These are phyloP conservation scores for Heliangelus exortis DNA, from an alignment of 2,797 vertebrate genomes.

Conservation along the genomic window DNA sequence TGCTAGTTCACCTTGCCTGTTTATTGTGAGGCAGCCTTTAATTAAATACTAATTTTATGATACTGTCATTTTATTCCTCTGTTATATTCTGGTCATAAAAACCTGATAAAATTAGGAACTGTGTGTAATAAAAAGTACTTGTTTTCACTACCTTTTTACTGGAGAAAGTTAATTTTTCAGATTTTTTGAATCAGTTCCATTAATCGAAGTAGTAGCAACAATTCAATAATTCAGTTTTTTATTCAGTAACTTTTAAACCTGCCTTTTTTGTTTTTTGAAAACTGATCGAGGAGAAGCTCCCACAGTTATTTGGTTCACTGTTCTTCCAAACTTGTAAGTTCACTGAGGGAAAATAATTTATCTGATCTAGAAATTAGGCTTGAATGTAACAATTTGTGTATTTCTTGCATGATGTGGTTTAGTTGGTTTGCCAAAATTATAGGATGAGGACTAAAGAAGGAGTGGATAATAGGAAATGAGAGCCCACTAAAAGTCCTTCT, in stretches of 20 bases:
- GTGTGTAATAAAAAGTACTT: neutral
- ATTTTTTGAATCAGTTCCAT: neutral
- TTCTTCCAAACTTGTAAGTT: neutral
- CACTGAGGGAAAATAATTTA: neutral
- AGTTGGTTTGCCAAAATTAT: neutral
- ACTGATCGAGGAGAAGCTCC: neutral
- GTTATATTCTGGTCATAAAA: neutral
- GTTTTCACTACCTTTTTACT: neutral
- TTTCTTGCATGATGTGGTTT: neutral
- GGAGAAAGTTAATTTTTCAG: neutral
- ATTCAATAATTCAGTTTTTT: neutral
- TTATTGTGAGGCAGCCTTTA: neutral
- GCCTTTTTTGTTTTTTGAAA: neutral
- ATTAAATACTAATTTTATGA: neutral
- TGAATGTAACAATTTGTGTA: neutral
- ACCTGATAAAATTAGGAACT: neutral
- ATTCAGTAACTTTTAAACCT: neutral
- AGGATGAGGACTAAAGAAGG: neutral
- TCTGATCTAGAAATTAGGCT: neutral
- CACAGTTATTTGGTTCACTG: neutral
- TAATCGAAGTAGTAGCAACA: neutral
- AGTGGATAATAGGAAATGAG: neutral
- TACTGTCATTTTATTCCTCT: neutral
- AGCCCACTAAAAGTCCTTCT: neutral
- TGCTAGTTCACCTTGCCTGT: accelerated